phyloP scores from a whole-genome alignment of 2,888 invertebrate species.

The Neelides folsomi region DNA sequence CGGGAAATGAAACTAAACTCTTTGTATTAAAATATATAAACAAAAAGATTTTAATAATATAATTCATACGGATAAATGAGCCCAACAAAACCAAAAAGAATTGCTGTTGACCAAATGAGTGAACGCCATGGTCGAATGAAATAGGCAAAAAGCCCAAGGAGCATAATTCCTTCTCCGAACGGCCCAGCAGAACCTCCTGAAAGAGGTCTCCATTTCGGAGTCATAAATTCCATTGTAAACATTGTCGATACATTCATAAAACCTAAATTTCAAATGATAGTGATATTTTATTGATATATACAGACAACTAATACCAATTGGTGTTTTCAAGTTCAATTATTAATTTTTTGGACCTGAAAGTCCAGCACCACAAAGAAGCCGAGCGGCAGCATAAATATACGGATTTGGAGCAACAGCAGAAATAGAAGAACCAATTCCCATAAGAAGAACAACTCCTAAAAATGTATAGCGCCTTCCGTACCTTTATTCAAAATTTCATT shows the following conservation, averaged over 20 bases:
- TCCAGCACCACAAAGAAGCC: constrained; percentile 21
- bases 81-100: constrained; percentile 8
- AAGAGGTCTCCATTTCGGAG: constrained; percentile 13
- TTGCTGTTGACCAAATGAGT: constrained; percentile 10
- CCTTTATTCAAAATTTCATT: not conserved
- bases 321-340: too few species aligned
- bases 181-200: constrained; percentile 14
- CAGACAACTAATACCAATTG: too few species aligned
- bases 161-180: constrained; percentile 21
- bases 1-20: too few species aligned
- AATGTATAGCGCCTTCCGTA: constrained; percentile 24
- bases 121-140: constrained; percentile 19
- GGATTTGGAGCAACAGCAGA: constrained; percentile 17
- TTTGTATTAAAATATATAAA: too few species aligned
- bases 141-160: constrained; percentile 17
- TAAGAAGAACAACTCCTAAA: constrained; percentile 18
- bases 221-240: constrained; percentile 20
- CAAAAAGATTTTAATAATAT: too few species aligned
- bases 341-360: constrained; percentile 10
- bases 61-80: not conserved
- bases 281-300: too few species aligned
- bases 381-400: constrained; percentile 16
- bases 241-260: constrained; percentile 9
- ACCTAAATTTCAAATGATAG: too few species aligned
- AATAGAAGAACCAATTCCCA: constrained; percentile 15